Evolutionary conservation across 53 echinoderm and acorn worm genomes (phyloP).

Genomic region (Glandiceps talaboti): DNA sequence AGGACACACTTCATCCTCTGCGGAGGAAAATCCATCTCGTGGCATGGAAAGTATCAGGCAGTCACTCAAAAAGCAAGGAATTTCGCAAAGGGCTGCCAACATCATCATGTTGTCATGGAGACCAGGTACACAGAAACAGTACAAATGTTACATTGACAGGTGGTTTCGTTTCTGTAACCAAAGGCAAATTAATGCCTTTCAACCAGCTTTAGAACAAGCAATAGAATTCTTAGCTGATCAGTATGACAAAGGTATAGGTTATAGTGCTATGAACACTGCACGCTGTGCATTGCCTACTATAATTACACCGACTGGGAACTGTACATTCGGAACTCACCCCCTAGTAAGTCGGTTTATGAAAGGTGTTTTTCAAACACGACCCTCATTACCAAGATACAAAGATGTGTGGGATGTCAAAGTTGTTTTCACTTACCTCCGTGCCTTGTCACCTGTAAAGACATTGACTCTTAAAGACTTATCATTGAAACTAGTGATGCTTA

Average conservation of each 20-base stretch:
- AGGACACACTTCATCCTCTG: slow-evolving; percentile 1
- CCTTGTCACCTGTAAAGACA: slow-evolving; percentile 2
- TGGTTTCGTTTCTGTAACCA: slow-evolving; percentile 5
- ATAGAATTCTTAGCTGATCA: slow-evolving; percentile 11
- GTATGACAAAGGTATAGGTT: too few species aligned
- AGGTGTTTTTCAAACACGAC: too few species aligned
- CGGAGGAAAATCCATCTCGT: too few species aligned
- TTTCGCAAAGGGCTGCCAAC: too few species aligned
- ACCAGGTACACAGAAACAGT: too few species aligned
- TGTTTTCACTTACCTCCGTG: slow-evolving; percentile 6
- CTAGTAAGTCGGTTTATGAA: slow-evolving; percentile 9
- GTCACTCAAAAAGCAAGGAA: too few species aligned
- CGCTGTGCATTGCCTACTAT: slow-evolving; percentile 17
- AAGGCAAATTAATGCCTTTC: slow-evolving; percentile 19
- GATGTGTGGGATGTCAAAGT: slow-evolving; percentile 3
- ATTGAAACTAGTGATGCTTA: slow-evolving; percentile 12
- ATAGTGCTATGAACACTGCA: slow-evolving; percentile 2
- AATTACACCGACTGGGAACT: slow-evolving; percentile 3
- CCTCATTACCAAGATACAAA: slow-evolving; percentile 4
- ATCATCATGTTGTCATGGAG: too few species aligned
- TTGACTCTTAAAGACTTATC: slow-evolving; percentile 7
- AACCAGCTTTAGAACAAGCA: not conserved
- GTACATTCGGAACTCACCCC: slow-evolving; percentile 31
- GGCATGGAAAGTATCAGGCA: too few species aligned
- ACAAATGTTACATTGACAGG: too few species aligned